Evolutionary conservation across 1,140 invertebrate genomes (phyloP), one percentile per base, ranked within the genome.

Genomic region (Drosophila paulistorum): DNA sequence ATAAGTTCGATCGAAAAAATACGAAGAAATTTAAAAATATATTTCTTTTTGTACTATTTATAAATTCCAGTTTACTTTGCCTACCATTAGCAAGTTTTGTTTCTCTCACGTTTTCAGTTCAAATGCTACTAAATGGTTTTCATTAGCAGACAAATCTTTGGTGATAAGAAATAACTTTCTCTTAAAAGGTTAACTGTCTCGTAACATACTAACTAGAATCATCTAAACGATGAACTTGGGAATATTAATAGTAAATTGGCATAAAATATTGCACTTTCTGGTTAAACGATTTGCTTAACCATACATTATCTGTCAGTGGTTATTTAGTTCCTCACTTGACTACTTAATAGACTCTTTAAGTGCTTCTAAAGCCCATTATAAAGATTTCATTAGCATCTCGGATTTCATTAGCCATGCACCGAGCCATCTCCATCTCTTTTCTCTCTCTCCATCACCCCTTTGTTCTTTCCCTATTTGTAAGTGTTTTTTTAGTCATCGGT

Each of bases 341-440:
- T 63, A 76, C 58, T 51, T 68, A 76, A 64, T 64, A 45, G 65
- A 59, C 65, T 39, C 39, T 42, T 61, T 74, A 30, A 45, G 23
- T 63, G 61, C 59, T 58, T 54, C 72, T 63, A 7, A 9, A 63
- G 41, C 30, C 26, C 26, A 60, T 72, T 63, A 39, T 57, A 37
- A 58, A 55, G 73, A 61, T 61, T 62, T 64, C 74, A 70, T 77
- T 77, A 77, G 66, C 74, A 77, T 77, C 74, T 77, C 66, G 20
- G 74, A 77, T 77, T 77, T 77, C 61, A 77, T 77, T 65, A 76
- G 74, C 42, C 48, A 63, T 58, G 51, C 41, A 65, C 48, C 37
- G 1, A 20, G n/a, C 7, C 1, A 30, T 10, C 26, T 14, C 14
- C n/a, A 13, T 37, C 55, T 58, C 30, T 17, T 3, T 7, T 37